Conservation (phyloP, 1,140 invertebrate genomes). For the Drosophila santomea region DNA sequence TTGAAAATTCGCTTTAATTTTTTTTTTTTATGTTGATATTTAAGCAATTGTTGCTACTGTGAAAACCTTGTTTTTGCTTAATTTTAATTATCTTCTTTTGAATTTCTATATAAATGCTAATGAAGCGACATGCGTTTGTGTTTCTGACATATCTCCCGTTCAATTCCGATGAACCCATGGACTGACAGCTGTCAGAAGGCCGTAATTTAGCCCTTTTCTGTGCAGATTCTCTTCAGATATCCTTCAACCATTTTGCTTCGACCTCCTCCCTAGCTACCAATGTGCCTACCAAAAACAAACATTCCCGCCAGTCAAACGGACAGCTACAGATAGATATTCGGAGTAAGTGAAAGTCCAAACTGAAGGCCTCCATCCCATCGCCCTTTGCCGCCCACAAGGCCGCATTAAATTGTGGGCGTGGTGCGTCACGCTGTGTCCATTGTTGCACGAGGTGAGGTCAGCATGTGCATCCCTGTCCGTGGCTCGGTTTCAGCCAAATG, state of each 20-base stretch:
- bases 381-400: constrained; percentile 1
- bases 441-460: constrained; percentile 34
- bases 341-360: constrained; percentile 24
- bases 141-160: constrained; percentile 1
- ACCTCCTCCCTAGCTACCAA: background rate
- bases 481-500: constrained; percentile 32
- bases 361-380: background rate
- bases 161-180: constrained; percentile 12
- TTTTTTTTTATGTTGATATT: background rate
- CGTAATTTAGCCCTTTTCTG: background rate
- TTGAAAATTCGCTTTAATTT: no score
- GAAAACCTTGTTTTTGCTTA: background rate
- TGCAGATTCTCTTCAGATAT: background rate
- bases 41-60: no score
- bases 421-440: constrained; percentile 3
- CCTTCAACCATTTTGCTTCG: no score
- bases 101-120: constrained; percentile 4
- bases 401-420: constrained; percentile 28
- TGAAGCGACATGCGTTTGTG: background rate
- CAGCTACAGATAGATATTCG: constrained; percentile 35
- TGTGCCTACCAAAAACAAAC: constrained; percentile 24
- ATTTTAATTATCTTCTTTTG: background rate
- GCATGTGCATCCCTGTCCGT: constrained; percentile 10
- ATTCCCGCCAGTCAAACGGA: constrained; percentile 19
- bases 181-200: constrained; percentile 36